phyloP scores from a whole-genome alignment of 2,888 invertebrate species.

The Melinaea marsaeus region DNA sequence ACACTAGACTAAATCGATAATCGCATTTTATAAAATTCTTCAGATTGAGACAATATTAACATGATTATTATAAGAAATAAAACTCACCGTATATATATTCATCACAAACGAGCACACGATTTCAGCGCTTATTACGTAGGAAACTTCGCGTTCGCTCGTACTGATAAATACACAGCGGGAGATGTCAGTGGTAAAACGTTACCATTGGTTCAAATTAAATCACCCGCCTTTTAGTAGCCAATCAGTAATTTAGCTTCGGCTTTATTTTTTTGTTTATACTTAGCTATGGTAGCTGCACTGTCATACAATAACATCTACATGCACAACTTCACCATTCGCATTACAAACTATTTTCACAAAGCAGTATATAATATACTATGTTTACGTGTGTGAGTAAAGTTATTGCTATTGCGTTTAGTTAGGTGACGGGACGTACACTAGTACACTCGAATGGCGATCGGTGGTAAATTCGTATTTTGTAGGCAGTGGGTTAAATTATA shows the following conservation, averaged over 20 bases:
- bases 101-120: slow-evolving; percentile 72
- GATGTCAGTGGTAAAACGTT: slow-evolving; percentile 53
- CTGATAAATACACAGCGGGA: slow-evolving; percentile 62
- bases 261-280: slow-evolving; percentile 75
- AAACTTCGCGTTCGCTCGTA: slow-evolving; percentile 65
- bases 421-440: slow-evolving; percentile 32
- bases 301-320: slow-evolving; percentile 50
- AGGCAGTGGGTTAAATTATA: slow-evolving; percentile 22
- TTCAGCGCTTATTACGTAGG: slow-evolving; percentile 77
- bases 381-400: slow-evolving; percentile 28
- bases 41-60: slow-evolving; percentile 31
- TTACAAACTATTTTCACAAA: slow-evolving; percentile 49
- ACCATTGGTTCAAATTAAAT: slow-evolving; percentile 68
- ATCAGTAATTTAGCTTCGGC: slow-evolving; percentile 54
- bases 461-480: slow-evolving; percentile 32
- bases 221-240: slow-evolving; percentile 63
- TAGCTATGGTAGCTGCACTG: slow-evolving; percentile 53
- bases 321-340: slow-evolving; percentile 49
- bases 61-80: slow-evolving; percentile 47
- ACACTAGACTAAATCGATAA: slow-evolving; percentile 27
- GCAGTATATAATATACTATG: slow-evolving; percentile 30
- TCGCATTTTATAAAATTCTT: slow-evolving; percentile 25
- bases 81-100: slow-evolving; percentile 70
- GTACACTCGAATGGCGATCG: slow-evolving; percentile 37
- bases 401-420: slow-evolving; percentile 36